A percentile compares a stretch with the other conserved stretches of the same genome.
Conservation (phyloP, 2,797 vertebrate genomes). For the Threskiornis aethiopicus region DNA sequence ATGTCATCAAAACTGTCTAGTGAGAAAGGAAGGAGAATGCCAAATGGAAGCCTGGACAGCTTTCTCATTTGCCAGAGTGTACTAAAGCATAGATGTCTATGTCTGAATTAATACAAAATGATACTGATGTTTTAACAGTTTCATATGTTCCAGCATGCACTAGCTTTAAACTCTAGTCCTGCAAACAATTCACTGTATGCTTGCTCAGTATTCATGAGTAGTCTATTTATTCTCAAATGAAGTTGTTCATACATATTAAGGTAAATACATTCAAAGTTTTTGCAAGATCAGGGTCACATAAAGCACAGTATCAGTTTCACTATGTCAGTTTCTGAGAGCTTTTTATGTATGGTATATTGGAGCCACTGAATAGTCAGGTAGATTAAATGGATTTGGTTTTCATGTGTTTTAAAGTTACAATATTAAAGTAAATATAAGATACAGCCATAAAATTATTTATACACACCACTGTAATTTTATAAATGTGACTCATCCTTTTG, state of each 20-base stretch:
- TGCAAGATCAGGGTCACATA: neutral
- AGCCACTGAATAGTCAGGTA: neutral
- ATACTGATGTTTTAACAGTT: neutral
- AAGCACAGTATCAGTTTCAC: neutral
- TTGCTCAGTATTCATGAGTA: neutral
- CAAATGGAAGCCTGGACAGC: neutral
- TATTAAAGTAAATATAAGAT: neutral
- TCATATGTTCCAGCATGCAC: neutral
- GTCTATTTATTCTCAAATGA: neutral
- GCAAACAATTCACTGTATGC: neutral
- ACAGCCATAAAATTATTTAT: neutral
- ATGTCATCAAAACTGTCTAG: neutral
- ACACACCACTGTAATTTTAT: neutral
- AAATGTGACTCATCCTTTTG: neutral
- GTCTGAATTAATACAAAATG: neutral
- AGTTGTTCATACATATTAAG: neutral
- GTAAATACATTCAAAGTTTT: neutral
- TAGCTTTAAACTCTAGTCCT: neutral
- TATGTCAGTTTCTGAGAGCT: neutral
- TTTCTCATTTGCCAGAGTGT: neutral
- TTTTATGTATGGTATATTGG: neutral
- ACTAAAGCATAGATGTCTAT: neutral
- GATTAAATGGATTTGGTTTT: neutral
- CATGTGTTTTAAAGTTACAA: neutral
- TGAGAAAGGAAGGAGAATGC: neutral